Evolutionary conservation across 2,113 vertebrate species (phyloP).

Genomic region (Bufo bufo): DNA sequence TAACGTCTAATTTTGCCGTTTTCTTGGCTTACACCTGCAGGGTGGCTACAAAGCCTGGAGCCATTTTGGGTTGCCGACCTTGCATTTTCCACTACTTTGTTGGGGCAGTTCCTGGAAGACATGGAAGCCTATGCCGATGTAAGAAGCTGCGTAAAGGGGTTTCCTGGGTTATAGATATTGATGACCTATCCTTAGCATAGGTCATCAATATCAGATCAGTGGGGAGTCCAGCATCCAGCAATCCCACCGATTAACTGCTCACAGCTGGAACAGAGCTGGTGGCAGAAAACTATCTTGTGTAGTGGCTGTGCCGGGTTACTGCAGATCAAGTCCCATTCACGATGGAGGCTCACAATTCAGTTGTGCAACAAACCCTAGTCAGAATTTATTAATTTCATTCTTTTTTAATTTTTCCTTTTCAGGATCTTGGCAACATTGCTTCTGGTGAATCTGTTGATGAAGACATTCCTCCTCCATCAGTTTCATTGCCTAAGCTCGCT

Average conservation of each 20-base stretch:
- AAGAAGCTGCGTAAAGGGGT: conserved; percentile 38
- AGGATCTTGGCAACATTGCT: conserved; percentile 93
- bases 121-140: conserved; percentile 99
- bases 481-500: conserved; percentile 93
- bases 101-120: conserved; percentile 97
- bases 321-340: too few species aligned
- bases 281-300: too few species aligned
- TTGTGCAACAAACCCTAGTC: neutral
- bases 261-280: too few species aligned
- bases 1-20: neutral
- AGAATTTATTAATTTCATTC: neutral
- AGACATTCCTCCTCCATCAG: conserved; percentile 94
- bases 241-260: too few species aligned
- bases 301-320: too few species aligned
- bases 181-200: too few species aligned
- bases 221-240: too few species aligned
- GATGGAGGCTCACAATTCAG: too few species aligned
- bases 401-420: neutral
- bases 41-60: conserved; percentile 96
- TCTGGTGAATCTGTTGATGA: conserved; percentile 89
- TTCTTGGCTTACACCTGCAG: conserved; percentile 68
- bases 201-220: too few species aligned
- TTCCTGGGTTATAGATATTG: neutral
- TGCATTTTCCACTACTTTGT: conserved; percentile 93
- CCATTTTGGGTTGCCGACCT: conserved; percentile 99